Conservation (phyloP, 2,797 vertebrate species). For the Ibycter americanus region DNA sequence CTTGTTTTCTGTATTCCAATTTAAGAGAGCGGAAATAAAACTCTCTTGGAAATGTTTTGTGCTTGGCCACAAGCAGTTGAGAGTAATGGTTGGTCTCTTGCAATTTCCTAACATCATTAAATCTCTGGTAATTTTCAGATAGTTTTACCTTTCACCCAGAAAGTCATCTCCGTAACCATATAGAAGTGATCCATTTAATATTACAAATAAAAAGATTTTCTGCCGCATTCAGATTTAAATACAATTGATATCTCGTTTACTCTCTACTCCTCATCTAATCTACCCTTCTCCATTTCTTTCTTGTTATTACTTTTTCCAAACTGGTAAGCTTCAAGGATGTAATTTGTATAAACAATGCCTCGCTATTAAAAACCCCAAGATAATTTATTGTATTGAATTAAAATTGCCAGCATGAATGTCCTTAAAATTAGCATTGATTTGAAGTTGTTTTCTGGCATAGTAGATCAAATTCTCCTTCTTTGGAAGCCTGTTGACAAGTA, state of each 20-base stretch:
- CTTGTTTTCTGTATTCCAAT: background rate
- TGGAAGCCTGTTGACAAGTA: background rate
- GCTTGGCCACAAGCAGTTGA: background rate
- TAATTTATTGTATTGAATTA: background rate
- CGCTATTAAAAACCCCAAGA: background rate
- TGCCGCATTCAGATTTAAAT: background rate
- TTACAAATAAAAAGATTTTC: background rate
- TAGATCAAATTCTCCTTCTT: background rate
- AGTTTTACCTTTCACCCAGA: slow-evolving; percentile 20
- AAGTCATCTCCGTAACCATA: background rate
- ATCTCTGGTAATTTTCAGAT: background rate
- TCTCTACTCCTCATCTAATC: background rate
- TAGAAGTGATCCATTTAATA: background rate
- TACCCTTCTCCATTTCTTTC: background rate
- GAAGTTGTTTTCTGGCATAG: background rate
- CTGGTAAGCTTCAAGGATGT: background rate
- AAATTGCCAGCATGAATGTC: background rate
- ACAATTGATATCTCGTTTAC: background rate
- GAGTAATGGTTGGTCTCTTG: background rate
- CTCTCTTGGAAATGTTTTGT: background rate
- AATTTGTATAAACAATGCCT: background rate
- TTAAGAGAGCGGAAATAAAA: background rate
- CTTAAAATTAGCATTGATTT: background rate
- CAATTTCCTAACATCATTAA: slow-evolving; percentile 11
- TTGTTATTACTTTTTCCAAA: background rate